A percentile compares a stretch with the other conserved stretches of the same genome.
Evolutionary conservation across 2,113 vertebrate species (phyloP).

Genomic region (Sprattus sprattus): DNA sequence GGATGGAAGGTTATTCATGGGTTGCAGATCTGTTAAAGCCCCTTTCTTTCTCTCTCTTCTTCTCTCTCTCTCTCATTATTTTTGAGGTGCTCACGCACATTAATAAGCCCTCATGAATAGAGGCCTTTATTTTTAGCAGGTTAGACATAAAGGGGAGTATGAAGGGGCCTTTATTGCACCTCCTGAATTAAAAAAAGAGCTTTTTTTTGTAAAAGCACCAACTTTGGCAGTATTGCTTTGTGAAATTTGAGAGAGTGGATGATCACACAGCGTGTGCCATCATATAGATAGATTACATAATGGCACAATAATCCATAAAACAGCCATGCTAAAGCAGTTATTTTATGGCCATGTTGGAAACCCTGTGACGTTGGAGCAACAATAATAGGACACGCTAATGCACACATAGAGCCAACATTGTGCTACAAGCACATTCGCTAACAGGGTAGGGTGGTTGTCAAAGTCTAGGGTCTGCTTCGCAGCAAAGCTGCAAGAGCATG

Average conservation of each 20-base stretch:
- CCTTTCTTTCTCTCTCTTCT: background rate
- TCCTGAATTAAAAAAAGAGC: constrained; percentile 33
- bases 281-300: background rate
- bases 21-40: background rate
- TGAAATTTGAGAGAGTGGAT: background rate
- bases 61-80: no score
- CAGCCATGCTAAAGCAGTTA: background rate
- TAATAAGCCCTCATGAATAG: constrained; percentile 53
- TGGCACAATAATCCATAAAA: background rate
- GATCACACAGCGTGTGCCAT: background rate
- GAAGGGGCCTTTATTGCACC: constrained; percentile 22
- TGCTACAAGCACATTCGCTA: background rate
- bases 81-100: constrained; percentile 35
- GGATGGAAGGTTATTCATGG: background rate
- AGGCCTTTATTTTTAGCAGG: constrained; percentile 62
- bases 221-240: background rate
- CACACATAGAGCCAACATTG: background rate
- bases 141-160: constrained; percentile 42
- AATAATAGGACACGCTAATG: background rate
- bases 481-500: no score
- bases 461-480: no score
- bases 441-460: no score
- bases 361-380: background rate
- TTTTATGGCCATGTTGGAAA: background rate
- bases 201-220: constrained; percentile 31